Percentiles rank a stretch among this genome's conserved stretches.
Conservation (phyloP, 2,888 invertebrate genomes). For the Nephrotoma appendiculata region DNA sequence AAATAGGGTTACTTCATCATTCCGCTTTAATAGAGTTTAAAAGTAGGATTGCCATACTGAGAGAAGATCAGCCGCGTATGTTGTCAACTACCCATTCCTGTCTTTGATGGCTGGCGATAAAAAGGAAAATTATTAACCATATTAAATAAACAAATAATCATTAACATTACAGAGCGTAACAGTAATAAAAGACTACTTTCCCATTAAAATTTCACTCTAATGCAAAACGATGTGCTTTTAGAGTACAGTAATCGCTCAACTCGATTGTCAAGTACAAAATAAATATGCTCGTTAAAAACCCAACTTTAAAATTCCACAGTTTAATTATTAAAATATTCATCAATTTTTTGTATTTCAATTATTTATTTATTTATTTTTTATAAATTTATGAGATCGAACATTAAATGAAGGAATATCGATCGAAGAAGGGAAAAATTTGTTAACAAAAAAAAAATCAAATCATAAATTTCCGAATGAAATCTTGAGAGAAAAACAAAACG, state of each 20-base stretch:
- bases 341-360: neutral
- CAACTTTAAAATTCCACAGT: neutral
- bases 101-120: too few species aligned
- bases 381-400: neutral
- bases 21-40: too few species aligned
- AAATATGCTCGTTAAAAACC: neutral
- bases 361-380: neutral
- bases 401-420: neutral
- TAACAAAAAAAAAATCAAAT: neutral
- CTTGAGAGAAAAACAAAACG: neutral
- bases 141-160: too few species aligned
- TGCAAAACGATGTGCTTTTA: neutral
- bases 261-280: neutral
- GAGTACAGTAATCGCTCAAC: neutral
- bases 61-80: too few species aligned
- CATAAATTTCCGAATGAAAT: neutral
- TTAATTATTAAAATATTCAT: neutral
- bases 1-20: too few species aligned
- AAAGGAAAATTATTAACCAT: too few species aligned
- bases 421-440: neutral
- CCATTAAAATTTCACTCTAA: too few species aligned
- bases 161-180: too few species aligned
- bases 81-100: too few species aligned
- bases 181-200: too few species aligned
- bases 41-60: too few species aligned